Percentiles rank a stretch among this genome's conserved stretches.
phyloP scores from a whole-genome alignment of 92 coral and sea anemone genomes.

The Epizoanthus ramosus region DNA sequence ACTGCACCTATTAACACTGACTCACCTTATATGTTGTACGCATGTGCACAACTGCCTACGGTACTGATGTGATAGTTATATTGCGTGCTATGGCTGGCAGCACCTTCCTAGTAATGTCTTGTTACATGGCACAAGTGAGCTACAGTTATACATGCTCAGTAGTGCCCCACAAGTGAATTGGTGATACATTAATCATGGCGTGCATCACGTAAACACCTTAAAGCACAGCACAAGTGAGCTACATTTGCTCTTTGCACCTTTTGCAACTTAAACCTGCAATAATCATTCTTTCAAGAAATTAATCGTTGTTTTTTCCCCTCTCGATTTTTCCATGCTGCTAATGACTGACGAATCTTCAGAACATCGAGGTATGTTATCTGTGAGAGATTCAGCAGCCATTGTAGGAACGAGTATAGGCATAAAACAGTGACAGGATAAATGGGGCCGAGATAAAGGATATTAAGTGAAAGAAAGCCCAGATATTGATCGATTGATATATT shows the following conservation, averaged over 20 bases:
- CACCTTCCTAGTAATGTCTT: no score
- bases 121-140: not conserved
- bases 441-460: no score
- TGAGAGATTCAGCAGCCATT: not conserved
- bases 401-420: no score
- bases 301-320: not conserved
- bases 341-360: conserved; percentile 8
- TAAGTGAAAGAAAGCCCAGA: no score
- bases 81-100: no score
- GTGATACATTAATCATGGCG: not conserved
- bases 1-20: no score
- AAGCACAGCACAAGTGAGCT: no score
- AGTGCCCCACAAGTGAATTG: not conserved
- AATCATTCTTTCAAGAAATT: not conserved
- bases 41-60: not conserved
- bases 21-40: not conserved
- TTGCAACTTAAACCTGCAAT: no score
- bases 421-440: no score
- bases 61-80: no score
- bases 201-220: not conserved
- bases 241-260: not conserved
- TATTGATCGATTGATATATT: no score
- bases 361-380: conserved; percentile 13
- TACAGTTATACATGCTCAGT: no score
- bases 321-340: conserved; percentile 3